Base-by-base conservation (phyloP, 2,888 invertebrate genomes). In the Ceraclea dissimilis region DNA sequence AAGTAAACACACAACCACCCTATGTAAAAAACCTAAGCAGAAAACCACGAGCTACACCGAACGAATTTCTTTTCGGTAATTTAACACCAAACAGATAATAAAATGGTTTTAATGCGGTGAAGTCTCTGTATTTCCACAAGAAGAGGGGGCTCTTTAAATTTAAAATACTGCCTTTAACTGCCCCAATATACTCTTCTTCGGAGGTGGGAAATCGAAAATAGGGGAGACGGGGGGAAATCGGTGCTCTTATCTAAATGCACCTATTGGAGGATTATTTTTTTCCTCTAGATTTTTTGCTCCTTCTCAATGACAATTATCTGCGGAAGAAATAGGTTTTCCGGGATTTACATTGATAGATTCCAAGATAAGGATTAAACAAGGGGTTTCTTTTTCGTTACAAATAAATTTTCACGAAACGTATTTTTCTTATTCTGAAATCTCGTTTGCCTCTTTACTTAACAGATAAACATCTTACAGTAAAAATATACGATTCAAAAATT, bases 21-120 rank as follows among this genome's bases (percentile, higher is more conserved):
- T 26, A 26, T 26, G n/a, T 26, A 19, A 54, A 56, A 56, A 52
- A 54, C 21, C 47, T 51, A 48, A 43, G 20, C 53, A 43, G 57
- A 54, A 56, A 26, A 54, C 52, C 58, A 53, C 57, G 51, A 56
- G 56, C 51, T 39, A 59, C 59, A 54, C 57, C 52, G 57, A 39
- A 49, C 52, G 70, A 73, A 74, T 74, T 77, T 74, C 73, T 75
- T 74, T 76, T 76, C 68, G 73, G 74, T 74, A 77, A 77, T 78
- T 78, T 75, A 75, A 70, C 76, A 72, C 70, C 73, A 71, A 73
- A 73, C 68, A 74, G 76, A 77, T 77, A 78, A 78, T 78, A 78
- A 77, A 78, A 76, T 74, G 77, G 75, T 76, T 75, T 75, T 76
- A 76, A 77, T 62, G 63, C 62, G 60, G 61, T 54, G 52, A 47